Evolutionary conservation across 2,888 invertebrate species (phyloP).

Genomic region (Ophion ellenae): DNA sequence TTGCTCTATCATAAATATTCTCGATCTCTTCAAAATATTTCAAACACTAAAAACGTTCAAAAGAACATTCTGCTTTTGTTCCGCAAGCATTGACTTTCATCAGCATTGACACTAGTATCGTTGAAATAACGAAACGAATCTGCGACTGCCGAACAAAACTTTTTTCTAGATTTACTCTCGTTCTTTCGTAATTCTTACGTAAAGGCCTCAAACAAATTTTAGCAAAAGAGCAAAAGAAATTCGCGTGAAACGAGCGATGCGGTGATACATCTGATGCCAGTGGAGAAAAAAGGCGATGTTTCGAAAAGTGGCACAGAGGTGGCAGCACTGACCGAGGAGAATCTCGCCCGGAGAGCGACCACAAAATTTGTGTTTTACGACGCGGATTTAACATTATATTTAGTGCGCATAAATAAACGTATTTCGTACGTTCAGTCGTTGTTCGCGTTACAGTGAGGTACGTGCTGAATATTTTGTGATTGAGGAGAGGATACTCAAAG

Average conservation of each 20-base stretch:
- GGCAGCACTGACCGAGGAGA: constrained; percentile 75
- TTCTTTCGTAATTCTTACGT: background rate
- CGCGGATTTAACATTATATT: constrained; percentile 75
- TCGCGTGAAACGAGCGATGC: background rate
- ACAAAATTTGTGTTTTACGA: constrained; percentile 75
- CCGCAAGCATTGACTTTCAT: background rate
- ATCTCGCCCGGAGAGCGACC: constrained; percentile 55
- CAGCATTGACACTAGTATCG: too few species aligned
- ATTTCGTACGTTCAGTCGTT: constrained; percentile 70
- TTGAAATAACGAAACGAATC: background rate
- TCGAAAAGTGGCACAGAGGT: constrained; percentile 62
- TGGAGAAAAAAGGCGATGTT: background rate
- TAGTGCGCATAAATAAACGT: constrained; percentile 77
- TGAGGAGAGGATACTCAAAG: constrained; percentile 57
- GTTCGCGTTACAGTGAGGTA: constrained; percentile 70
- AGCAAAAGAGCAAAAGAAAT: background rate
- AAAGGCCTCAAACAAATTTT: background rate
- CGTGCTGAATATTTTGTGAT: constrained; percentile 57
- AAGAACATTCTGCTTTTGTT: background rate
- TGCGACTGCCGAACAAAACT: background rate
- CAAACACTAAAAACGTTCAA: background rate
- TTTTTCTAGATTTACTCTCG: background rate
- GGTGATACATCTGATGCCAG: background rate
- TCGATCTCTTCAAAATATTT: too few species aligned
- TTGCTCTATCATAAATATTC: too few species aligned